Percentiles rank a stretch among this genome's conserved stretches.
Conservation (phyloP, 2,888 invertebrate genomes). For the Actias luna region DNA sequence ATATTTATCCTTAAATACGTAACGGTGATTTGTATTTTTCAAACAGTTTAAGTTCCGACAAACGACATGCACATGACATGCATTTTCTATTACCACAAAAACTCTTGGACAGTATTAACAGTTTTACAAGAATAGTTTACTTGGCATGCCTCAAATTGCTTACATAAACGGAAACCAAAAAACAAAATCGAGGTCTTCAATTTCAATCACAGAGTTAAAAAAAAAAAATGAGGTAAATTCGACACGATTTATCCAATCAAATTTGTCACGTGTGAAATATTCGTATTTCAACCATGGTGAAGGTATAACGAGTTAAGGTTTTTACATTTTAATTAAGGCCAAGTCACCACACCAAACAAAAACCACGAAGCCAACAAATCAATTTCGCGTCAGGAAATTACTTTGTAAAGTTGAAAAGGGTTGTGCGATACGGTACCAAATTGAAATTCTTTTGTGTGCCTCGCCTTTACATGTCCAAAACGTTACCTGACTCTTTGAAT, state of each 20-base stretch:
- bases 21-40: too few species aligned
- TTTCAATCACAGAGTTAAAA: too few species aligned
- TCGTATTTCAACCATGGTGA: background rate
- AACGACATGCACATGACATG: too few species aligned
- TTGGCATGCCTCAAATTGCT: too few species aligned
- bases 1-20: too few species aligned
- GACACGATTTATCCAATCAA: background rate
- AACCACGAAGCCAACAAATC: constrained; percentile 74
- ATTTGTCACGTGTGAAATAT: constrained; percentile 6
- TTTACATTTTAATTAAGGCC: constrained; percentile 63
- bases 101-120: too few species aligned
- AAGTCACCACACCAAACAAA: constrained; percentile 68
- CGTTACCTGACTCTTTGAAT: constrained; percentile 67
- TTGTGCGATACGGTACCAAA: constrained; percentile 73
- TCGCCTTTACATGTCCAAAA: constrained; percentile 72
- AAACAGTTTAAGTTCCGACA: too few species aligned
- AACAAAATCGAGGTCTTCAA: too few species aligned
- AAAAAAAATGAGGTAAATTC: background rate
- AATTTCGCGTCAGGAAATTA: constrained; percentile 78
- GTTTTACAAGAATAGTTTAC: too few species aligned
- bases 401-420: constrained; percentile 76
- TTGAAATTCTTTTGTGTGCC: constrained; percentile 78
- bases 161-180: too few species aligned
- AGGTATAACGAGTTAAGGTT: constrained; percentile 7
- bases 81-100: too few species aligned